Base-by-base conservation (phyloP, 2,797 vertebrate species). In the Tragelaphus eurycerus region DNA sequence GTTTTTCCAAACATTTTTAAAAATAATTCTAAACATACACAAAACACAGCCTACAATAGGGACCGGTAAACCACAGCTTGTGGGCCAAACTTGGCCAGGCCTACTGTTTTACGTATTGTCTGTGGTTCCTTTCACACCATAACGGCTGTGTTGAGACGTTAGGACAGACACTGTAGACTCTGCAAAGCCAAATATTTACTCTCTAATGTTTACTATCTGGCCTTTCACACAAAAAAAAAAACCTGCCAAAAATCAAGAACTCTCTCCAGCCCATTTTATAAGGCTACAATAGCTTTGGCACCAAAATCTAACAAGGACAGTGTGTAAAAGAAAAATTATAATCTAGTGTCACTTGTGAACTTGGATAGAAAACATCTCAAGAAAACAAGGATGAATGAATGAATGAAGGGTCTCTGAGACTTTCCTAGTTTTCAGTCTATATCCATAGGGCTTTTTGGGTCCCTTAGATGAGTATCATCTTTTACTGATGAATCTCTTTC, bases 11-110 rank as follows among this genome's bases (percentile, higher is more conserved):
- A 89, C 88, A 92, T 34, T 46, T 38, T 27, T 86, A 79, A 95
- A 86, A 87, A 59, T 88, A 27, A 55, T 38, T 91, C 52, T 74
- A 82, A 91, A 82, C 55, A 64, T 57, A 81, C 46, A 86, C 19
- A 62, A 96, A 97, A 57, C 92, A 92, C 6, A 81, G 90, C 31
- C 84, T 54, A 89, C 94, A 83, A 71, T 84, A 48, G 87, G 64
- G 57, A 7, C 23, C 17, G 83, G 71, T 50, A 86, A 94, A 91
- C 94, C 95, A 74, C 96, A 78, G 89, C 27, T 0, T 29, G 48
- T 9, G 78, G 27, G 50, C 43, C 67, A 16, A 15, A 9, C 6
- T 6, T 43, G 57, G 86, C 76, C 29, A 4, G 2, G 38, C 48
- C 71, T 46, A 19, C 27, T 23, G 46, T 17, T 79, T 95, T 88